These are phyloP conservation scores for Schizothorax lantsangensis DNA, from an alignment of 2,797 vertebrate genomes.

Conservation along the genomic window DNA sequence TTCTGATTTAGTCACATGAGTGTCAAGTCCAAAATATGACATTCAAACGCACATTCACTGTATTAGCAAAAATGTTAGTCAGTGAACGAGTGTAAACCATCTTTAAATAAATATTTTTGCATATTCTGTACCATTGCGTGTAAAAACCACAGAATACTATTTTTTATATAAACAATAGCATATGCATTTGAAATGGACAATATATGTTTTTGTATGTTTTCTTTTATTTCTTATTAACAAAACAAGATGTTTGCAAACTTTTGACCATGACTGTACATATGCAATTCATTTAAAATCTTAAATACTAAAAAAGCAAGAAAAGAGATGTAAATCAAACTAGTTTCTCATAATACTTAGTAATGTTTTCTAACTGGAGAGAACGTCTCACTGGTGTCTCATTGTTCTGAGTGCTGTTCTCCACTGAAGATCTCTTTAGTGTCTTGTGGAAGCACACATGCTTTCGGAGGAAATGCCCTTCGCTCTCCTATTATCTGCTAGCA, in stretches of 20 bases:
- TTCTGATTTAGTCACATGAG: not conserved
- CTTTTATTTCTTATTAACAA: not conserved
- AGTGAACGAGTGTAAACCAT: not conserved
- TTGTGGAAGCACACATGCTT: conserved; percentile 45
- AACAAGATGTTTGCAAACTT: conserved; percentile 25
- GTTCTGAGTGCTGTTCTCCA: conserved; percentile 6
- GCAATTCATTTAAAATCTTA: conserved; percentile 8
- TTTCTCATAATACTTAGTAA: conserved; percentile 31
- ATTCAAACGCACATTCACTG: not conserved
- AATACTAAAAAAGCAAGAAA: conserved; percentile 8
- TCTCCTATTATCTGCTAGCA: conserved; percentile 21
- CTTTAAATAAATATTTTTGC: not conserved
- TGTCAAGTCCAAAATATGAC: not conserved
- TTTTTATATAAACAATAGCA: not conserved
- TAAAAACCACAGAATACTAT: not conserved
- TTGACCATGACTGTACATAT: conserved; percentile 27
- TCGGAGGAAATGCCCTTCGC: conserved; percentile 1
- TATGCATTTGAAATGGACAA: not conserved
- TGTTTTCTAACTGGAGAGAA: not conserved
- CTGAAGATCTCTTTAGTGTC: conserved; percentile 15
- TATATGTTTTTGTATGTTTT: conserved; percentile 1
- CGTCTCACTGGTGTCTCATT: not conserved
- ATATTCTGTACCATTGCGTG: not conserved
- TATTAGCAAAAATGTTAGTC: not conserved
- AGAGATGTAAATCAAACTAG: conserved; percentile 10